These are phyloP conservation scores for Cotesia glomerata DNA, from an alignment of 1,140 invertebrate genomes.

Conservation along the genomic window DNA sequence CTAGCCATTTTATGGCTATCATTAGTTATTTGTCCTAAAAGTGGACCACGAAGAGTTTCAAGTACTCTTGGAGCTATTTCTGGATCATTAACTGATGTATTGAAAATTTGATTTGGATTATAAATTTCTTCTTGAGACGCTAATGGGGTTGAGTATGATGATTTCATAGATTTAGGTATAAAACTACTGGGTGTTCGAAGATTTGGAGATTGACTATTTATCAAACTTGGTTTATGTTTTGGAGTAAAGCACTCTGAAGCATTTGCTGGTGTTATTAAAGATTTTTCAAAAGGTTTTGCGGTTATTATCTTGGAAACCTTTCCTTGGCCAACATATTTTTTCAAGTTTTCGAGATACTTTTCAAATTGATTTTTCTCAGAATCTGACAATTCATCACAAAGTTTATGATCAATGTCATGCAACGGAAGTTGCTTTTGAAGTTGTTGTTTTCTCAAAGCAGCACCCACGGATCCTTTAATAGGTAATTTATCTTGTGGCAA, in stretches of 20 bases:
- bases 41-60: slow-evolving; percentile 20
- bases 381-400: slow-evolving; percentile 69
- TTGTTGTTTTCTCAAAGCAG: slow-evolving; percentile 73
- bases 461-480: slow-evolving; percentile 77
- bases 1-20: slow-evolving; percentile 37
- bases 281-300: slow-evolving; percentile 46
- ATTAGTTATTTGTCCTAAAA: slow-evolving; percentile 5
- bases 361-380: slow-evolving; percentile 67
- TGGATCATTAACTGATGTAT: neutral
- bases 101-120: neutral
- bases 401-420: slow-evolving; percentile 75
- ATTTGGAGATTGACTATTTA: slow-evolving; percentile 35
- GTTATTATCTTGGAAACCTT: slow-evolving; percentile 58
- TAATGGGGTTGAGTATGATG: neutral
- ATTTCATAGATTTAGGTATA: slow-evolving; percentile 40
- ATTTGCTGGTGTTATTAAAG: slow-evolving; percentile 52
- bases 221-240: slow-evolving; percentile 40
- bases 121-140: neutral
- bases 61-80: neutral
- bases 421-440: slow-evolving; percentile 81
- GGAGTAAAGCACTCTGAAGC: slow-evolving; percentile 47
- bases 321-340: slow-evolving; percentile 64
- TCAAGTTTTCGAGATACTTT: slow-evolving; percentile 65
- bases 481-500: slow-evolving; percentile 74
- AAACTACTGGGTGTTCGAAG: slow-evolving; percentile 60